These are phyloP conservation scores for Apeltes quadracus DNA, from an alignment of 2,113 vertebrate genomes.

Conservation along the genomic window DNA sequence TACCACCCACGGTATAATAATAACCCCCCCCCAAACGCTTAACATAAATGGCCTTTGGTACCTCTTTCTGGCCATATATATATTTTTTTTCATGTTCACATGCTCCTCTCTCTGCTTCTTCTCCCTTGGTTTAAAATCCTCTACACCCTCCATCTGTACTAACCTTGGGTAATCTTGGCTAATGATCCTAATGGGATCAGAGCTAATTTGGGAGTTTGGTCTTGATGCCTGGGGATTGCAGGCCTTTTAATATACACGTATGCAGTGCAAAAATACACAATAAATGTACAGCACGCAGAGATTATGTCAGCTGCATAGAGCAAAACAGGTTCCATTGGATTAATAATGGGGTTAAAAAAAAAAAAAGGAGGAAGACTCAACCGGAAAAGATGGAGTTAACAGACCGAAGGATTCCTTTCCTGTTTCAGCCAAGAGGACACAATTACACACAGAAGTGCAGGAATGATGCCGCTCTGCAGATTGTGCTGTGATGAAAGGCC, in stretches of 20 bases:
- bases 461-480: neutral
- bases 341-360: neutral
- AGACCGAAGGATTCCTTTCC: neutral
- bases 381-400: neutral
- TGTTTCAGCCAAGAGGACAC: slow-evolving; percentile 2
- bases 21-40: neutral
- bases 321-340: slow-evolving; percentile 19
- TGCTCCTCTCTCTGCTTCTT: too few relatives aligned
- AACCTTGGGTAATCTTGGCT: slow-evolving; percentile 43
- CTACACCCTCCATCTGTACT: slow-evolving; percentile 23
- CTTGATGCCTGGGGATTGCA: slow-evolving; percentile 65
- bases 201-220: slow-evolving; percentile 70
- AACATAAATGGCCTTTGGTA: neutral
- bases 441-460: slow-evolving; percentile 10
- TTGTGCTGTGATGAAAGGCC: neutral
- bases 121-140: slow-evolving; percentile 28
- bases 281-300: neutral
- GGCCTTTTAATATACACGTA: slow-evolving; percentile 39
- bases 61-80: too few relatives aligned
- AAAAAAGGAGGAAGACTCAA: neutral
- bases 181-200: slow-evolving; percentile 76
- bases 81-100: too few relatives aligned
- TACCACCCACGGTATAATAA: neutral
- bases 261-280: slow-evolving; percentile 3
- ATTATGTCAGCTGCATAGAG: neutral